Conservation (phyloP, 2,888 invertebrate genomes). For the Phyllotreta cruciferae region DNA sequence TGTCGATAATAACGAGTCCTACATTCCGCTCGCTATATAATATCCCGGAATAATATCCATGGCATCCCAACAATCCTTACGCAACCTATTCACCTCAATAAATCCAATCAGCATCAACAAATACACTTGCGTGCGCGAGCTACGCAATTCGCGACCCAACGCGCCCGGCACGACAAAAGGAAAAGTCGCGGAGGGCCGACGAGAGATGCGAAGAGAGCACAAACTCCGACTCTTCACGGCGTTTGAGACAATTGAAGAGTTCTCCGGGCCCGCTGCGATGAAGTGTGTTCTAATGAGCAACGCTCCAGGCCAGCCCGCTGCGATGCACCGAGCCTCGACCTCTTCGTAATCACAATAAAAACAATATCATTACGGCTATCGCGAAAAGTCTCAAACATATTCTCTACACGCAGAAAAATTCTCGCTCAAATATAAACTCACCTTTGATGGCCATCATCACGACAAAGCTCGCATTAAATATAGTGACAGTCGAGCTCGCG, state of each 20-base stretch:
- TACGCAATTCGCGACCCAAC: neutral
- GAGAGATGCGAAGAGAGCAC: slow-evolving; percentile 23
- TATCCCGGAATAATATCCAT: too few species aligned
- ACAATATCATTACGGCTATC: slow-evolving; percentile 48
- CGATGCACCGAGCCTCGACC: slow-evolving; percentile 31
- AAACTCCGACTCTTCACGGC: slow-evolving; percentile 42
- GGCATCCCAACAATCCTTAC: too few species aligned
- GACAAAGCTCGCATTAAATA: too few species aligned
- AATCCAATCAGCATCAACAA: too few species aligned
- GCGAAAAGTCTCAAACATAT: slow-evolving; percentile 30
- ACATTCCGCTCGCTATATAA: too few species aligned
- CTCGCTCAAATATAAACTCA: neutral
- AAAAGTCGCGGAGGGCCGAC: slow-evolving; percentile 25
- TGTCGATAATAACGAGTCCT: too few species aligned
- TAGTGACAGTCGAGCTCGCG: too few species aligned
- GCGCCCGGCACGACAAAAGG: slow-evolving; percentile 18
- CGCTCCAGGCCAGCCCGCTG: slow-evolving; percentile 48
- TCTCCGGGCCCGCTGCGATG: slow-evolving; percentile 51
- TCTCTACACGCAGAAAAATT: slow-evolving; percentile 3
- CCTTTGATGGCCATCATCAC: too few species aligned
- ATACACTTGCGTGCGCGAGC: too few species aligned
- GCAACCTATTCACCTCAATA: too few species aligned
- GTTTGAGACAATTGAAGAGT: slow-evolving; percentile 55
- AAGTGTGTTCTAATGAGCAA: slow-evolving; percentile 56
- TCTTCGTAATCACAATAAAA: slow-evolving; percentile 47